A percentile compares a stretch with the other conserved stretches of the same genome.
Conservation (phyloP, 2,888 invertebrate species). For the Acronicta psi region DNA sequence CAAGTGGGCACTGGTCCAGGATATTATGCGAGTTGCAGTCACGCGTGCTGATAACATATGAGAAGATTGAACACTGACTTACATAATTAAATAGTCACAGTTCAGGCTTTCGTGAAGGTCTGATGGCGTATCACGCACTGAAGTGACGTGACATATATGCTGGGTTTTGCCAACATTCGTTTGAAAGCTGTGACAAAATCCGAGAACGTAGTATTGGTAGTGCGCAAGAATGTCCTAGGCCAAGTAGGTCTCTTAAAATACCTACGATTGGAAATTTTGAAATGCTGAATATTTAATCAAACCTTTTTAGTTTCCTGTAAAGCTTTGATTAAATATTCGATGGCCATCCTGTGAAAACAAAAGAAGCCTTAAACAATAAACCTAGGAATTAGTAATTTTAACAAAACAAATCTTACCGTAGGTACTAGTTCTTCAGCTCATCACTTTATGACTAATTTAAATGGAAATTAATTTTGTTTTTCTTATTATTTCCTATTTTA, state of each 20-base stretch:
- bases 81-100: conserved; percentile 39
- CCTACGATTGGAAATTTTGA: background rate
- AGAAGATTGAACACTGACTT: conserved; percentile 35
- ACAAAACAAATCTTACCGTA: too few species aligned
- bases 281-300: background rate
- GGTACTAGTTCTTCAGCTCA: too few species aligned
- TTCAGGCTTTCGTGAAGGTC: conserved; percentile 30
- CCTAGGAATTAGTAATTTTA: too few species aligned
- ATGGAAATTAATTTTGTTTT: too few species aligned
- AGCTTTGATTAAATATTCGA: too few species aligned
- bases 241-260: background rate
- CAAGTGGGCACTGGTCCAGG: conserved; percentile 51
- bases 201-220: background rate
- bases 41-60: conserved; percentile 28
- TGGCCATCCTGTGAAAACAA: too few species aligned
- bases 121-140: conserved; percentile 21
- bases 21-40: conserved; percentile 33
- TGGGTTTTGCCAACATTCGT: conserved; percentile 10
- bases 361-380: too few species aligned
- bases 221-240: background rate
- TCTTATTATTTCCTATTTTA: too few species aligned
- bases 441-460: too few species aligned
- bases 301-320: background rate
- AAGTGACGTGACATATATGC: conserved; percentile 24
- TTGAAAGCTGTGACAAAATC: background rate